Conservation (phyloP, 2,888 invertebrate species). For the Cyrtodaria siliqua region DNA sequence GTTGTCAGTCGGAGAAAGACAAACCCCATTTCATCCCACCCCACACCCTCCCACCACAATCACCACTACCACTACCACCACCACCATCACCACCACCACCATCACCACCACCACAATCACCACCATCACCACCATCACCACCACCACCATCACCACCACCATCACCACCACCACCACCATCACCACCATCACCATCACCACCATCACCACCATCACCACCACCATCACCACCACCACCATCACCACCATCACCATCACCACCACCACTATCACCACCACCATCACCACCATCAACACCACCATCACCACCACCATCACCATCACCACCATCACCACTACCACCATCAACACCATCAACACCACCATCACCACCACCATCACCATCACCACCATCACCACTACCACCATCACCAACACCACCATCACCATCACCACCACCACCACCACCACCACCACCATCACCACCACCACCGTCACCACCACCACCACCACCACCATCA, state of each 20-base stretch:
- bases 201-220: conserved; percentile 1
- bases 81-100: conserved; percentile 4
- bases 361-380: background rate
- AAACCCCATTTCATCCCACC: too few relatives aligned
- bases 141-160: background rate
- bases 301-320: conserved; percentile 4
- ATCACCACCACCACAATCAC: background rate
- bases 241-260: conserved; percentile 4
- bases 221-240: background rate
- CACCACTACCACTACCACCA: background rate
- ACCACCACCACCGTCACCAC: too few relatives aligned
- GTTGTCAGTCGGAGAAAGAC: too few relatives aligned
- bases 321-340: too few relatives aligned
- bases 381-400: background rate
- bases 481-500: too few relatives aligned
- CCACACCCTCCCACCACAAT: too few relatives aligned
- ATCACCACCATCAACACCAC: background rate
- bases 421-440: background rate
- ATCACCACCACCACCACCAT: background rate
- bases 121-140: conserved; percentile 5
- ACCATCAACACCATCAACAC: background rate
- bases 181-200: background rate
- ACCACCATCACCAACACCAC: too few relatives aligned
- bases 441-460: too few relatives aligned
- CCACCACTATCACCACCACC: conserved; percentile 1